These are phyloP conservation scores for Ctenochaetus hawaiiensis DNA, from an alignment of 2,797 vertebrate genomes.

Conservation along the genomic window DNA sequence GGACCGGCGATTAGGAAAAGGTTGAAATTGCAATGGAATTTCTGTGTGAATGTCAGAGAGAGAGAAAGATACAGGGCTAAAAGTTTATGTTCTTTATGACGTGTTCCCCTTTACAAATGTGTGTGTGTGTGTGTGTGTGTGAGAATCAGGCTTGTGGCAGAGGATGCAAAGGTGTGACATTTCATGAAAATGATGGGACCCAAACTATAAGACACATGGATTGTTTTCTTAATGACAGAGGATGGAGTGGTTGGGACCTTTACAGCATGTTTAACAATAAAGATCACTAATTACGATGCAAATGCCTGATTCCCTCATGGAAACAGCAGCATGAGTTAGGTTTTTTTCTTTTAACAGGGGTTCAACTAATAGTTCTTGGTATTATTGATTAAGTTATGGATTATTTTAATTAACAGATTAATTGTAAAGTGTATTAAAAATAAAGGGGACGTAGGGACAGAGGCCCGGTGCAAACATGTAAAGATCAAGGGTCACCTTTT, in stretches of 20 bases:
- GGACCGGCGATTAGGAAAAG: conserved; percentile 44
- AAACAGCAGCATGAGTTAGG: conserved; percentile 3
- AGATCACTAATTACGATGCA: conserved; percentile 8
- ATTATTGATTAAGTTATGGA: conserved; percentile 17
- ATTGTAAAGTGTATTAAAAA: conserved; percentile 15
- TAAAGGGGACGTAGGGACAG: not conserved
- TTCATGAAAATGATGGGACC: not conserved
- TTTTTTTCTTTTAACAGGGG: not conserved
- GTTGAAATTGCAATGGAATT: conserved; percentile 37
- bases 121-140: not conserved
- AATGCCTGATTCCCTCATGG: conserved; percentile 18
- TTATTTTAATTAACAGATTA: conserved; percentile 13
- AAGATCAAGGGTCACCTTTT: not conserved
- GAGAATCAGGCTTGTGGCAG: not conserved
- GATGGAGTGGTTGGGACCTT: not conserved
- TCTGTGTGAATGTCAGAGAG: not conserved
- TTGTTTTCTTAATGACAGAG: not conserved
- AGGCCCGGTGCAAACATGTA: not conserved
- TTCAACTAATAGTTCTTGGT: conserved; percentile 12
- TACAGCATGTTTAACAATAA: conserved; percentile 6
- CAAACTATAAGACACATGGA: not conserved
- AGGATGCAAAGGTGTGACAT: not conserved
- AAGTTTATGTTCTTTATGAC: conserved; percentile 7
- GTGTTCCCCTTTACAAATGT: conserved; percentile 7
- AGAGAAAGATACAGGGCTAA: conserved; percentile 9